A percentile compares a stretch with the other conserved stretches of the same genome.
Conservation (phyloP, 2,797 vertebrate species). For the Dryobates pubescens region DNA sequence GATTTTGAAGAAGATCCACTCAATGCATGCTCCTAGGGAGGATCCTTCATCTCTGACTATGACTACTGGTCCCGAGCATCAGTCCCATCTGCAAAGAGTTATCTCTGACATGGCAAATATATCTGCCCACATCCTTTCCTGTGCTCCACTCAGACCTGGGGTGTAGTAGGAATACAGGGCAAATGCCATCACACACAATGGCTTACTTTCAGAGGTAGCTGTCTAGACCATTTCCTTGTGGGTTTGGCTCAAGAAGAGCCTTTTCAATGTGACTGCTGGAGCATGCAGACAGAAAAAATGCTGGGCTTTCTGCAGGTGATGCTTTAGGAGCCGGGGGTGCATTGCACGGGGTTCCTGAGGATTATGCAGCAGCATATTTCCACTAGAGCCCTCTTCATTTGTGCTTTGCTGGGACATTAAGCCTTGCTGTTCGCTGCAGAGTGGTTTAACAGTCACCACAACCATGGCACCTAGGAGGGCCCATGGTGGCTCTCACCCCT, state of each 20-base stretch:
- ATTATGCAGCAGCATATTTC: background rate
- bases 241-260: slow-evolving; percentile 42
- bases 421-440: background rate
- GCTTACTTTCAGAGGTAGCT: slow-evolving; percentile 57
- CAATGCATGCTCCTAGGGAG: background rate
- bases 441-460: background rate
- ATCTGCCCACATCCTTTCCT: slow-evolving; percentile 24
- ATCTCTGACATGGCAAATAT: background rate
- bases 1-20: background rate
- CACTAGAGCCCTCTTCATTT: background rate
- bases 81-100: slow-evolving; percentile 12
- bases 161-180: slow-evolving; percentile 12
- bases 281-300: background rate
- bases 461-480: rapidly evolving
- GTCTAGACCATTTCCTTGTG: slow-evolving; percentile 73
- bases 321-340: background rate
- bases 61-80: background rate
- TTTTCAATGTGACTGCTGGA: slow-evolving; percentile 53
- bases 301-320: slow-evolving; percentile 15
- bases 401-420: background rate
- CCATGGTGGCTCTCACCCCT: rapidly evolving
- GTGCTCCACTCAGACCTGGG: background rate
- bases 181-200: slow-evolving; percentile 19
- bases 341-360: background rate
- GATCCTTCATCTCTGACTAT: background rate